phyloP scores from a whole-genome alignment of 2,797 vertebrate genomes.

The Bufotes viridis region DNA sequence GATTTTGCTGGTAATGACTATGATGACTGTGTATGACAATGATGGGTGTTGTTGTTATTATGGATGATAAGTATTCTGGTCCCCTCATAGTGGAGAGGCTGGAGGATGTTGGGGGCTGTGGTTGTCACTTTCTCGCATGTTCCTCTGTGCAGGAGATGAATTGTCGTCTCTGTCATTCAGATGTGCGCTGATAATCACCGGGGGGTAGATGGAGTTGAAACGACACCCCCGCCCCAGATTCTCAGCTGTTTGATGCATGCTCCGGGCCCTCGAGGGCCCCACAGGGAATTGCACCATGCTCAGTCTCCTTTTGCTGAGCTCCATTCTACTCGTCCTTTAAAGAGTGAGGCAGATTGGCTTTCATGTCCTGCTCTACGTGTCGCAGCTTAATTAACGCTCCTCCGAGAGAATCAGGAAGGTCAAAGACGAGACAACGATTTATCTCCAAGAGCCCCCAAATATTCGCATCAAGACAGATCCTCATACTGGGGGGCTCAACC shows the following conservation, averaged over 20 bases:
- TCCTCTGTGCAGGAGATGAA: not conserved
- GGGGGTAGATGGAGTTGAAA: conserved; percentile 4
- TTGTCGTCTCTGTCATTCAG: not conserved
- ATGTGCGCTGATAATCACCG: not conserved
- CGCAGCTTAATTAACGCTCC: conserved; percentile 37
- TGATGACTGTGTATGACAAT: no score
- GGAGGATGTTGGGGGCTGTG: not conserved
- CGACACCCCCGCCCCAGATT: not conserved
- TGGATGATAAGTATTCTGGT: no score
- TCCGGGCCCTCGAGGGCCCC: conserved; percentile 8
- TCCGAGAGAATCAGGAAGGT: not conserved
- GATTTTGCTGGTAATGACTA: no score
- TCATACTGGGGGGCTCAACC: not conserved
- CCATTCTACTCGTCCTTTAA: conserved; percentile 11
- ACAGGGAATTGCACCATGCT: not conserved
- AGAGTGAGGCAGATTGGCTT: conserved; percentile 22
- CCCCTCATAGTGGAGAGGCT: no score
- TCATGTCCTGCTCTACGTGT: conserved; percentile 43
- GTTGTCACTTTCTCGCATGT: not conserved
- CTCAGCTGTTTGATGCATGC: conserved; percentile 35
- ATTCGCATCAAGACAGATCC: not conserved
- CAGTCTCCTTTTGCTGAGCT: not conserved
- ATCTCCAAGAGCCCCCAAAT: not conserved
- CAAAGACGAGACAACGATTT: not conserved
- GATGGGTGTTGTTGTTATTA: not conserved